Evolutionary conservation across 2,888 invertebrate species (phyloP), one percentile per base, ranked within the genome.

Genomic region (Leptogaster cylindrica): DNA sequence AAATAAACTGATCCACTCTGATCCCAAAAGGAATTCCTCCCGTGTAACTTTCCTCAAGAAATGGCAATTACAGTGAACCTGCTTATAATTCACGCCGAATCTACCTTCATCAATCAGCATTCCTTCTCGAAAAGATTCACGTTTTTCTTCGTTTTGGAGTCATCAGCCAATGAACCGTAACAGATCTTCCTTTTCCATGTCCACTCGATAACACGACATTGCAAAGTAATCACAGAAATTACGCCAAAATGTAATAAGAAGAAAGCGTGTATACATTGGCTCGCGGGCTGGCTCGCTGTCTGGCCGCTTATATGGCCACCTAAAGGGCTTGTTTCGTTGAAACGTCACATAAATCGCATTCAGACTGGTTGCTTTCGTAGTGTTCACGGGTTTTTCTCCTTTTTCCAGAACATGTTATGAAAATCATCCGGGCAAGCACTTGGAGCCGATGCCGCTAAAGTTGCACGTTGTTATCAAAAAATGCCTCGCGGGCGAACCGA

Each of bases 321-420:
- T 65, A 65, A 65, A 65, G 64, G 64, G 64, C 50, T 64, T 50
- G 66, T 66, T 61, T 66, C 66, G 66, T 66, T 66, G 48, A 66
- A 66, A 66, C 48, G 48, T 66, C 66, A 48, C 66, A 66, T 66
- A 66, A 66, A 66, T 66, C 46, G 48, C 46, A 23, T 23, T 33
- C 48, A 44, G 66, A 46, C 66, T 46, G 58, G 61, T 46, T 46
- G 52, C 31, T 16, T 16, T 20, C 23, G 55, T 55, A 36, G 44
- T 66, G 66, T 66, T 52, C 41, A 46, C 52, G 7, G 50, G 52
- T 66, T 66, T 44, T 66, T 55, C 27, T 46, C 14, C 20, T 64
- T 64, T 64, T 63, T n/a, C 18, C 25, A 23, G 44, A 33, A 64
- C 48, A 64, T 64, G 64, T 64, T 64, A 64, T 61, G 44, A 44